Conservation (phyloP, 2,797 vertebrate genomes). For the Malacoctenus gilli region DNA sequence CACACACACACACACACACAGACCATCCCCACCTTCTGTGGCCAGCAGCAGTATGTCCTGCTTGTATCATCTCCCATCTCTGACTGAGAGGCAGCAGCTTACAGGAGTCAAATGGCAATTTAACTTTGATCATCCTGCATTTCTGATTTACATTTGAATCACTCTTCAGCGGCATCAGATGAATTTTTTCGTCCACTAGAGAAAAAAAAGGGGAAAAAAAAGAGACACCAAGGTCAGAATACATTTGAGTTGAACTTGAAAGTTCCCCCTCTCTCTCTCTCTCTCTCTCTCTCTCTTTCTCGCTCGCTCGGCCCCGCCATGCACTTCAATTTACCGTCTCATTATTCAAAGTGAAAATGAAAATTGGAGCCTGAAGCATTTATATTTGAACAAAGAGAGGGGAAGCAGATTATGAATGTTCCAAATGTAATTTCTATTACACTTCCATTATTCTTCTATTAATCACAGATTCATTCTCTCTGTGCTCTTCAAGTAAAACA, state of each 20-base stretch:
- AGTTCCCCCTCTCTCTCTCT: slow-evolving; percentile 68
- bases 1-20: slow-evolving; percentile 27
- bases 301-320: slow-evolving; percentile 47
- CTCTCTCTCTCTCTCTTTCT: slow-evolving; percentile 66
- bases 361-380: slow-evolving; percentile 81
- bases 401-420: slow-evolving; percentile 82
- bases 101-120: slow-evolving; percentile 70
- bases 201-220: slow-evolving; percentile 33
- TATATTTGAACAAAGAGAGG: slow-evolving; percentile 83
- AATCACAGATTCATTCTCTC: slow-evolving; percentile 83
- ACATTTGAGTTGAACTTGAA: slow-evolving; percentile 71
- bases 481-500: slow-evolving; percentile 77
- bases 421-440: slow-evolving; percentile 85
- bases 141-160: slow-evolving; percentile 78
- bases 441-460: slow-evolving; percentile 85
- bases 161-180: slow-evolving; percentile 70
- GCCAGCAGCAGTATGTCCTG: slow-evolving; percentile 54
- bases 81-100: slow-evolving; percentile 60
- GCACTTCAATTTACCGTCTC: slow-evolving; percentile 78
- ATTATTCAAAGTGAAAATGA: slow-evolving; percentile 82
- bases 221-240: slow-evolving; percentile 75
- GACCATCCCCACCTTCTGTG: slow-evolving; percentile 56
- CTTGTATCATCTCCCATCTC: slow-evolving; percentile 59
- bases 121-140: slow-evolving; percentile 70
- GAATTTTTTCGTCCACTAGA: slow-evolving; percentile 44